A percentile compares a stretch with the other conserved stretches of the same genome.
These are phyloP conservation scores for Notechis scutatus DNA, from an alignment of 2,113 vertebrate species.

Conservation along the genomic window DNA sequence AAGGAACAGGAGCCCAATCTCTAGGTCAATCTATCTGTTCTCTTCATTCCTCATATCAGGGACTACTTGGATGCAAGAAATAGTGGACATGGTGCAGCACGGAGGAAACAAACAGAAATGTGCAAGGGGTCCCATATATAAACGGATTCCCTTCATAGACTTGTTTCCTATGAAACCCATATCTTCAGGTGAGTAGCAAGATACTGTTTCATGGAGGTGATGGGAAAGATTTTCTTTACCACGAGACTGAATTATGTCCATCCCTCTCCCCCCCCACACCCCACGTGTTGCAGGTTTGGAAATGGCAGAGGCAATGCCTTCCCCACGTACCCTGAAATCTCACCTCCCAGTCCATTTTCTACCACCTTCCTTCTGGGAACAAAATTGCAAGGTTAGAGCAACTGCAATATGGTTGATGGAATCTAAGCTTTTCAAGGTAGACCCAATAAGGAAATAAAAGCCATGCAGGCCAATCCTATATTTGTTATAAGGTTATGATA, in stretches of 20 bases:
- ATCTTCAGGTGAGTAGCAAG: constrained; percentile 27
- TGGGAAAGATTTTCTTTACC: background rate
- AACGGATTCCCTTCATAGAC: constrained; percentile 58
- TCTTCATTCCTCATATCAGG: constrained; percentile 34
- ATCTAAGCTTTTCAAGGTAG: background rate
- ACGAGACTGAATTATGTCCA: background rate
- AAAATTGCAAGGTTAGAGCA: constrained; percentile 59
- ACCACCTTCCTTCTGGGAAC: constrained; percentile 61
- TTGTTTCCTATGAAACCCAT: background rate
- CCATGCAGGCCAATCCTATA: background rate
- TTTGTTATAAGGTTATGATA: background rate
- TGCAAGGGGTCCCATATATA: constrained; percentile 36
- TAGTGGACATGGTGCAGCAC: constrained; percentile 56
- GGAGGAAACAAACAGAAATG: constrained; percentile 50
- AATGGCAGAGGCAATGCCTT: background rate
- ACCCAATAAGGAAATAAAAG: background rate
- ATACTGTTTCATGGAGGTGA: background rate
- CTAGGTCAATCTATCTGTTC: background rate
- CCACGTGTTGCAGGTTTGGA: constrained; percentile 43
- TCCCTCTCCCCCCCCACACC: accelerated
- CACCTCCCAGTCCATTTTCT: constrained; percentile 57
- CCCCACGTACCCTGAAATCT: constrained; percentile 56
- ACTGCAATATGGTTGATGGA: background rate
- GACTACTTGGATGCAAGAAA: constrained; percentile 67
- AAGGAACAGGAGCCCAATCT: constrained; percentile 27